Percentiles rank a stretch among this genome's conserved stretches.
These are phyloP conservation scores for Brenthis hecate DNA, from an alignment of 2,888 invertebrate species.

Conservation along the genomic window DNA sequence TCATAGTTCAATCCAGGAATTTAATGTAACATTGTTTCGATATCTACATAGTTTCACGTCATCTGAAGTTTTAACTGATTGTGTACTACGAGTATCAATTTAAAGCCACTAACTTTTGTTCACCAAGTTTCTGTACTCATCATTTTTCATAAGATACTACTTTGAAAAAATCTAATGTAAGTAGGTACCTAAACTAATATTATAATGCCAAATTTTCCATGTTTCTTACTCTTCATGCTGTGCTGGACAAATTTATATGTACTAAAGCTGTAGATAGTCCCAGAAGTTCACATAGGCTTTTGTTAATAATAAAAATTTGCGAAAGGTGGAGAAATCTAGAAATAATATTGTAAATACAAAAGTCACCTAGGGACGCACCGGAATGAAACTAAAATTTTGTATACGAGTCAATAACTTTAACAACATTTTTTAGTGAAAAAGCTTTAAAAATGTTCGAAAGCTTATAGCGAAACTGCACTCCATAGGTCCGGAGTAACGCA, in stretches of 20 bases:
- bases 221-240: too few relatives aligned
- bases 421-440: conserved; percentile 1
- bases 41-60: conserved; percentile 41
- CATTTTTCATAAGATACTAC: conserved; percentile 18
- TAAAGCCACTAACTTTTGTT: conserved; percentile 16
- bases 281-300: too few relatives aligned
- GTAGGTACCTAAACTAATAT: not conserved
- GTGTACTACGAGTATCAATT: conserved; percentile 32
- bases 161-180: conserved; percentile 9
- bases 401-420: conserved; percentile 2
- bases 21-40: conserved; percentile 41
- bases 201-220: not conserved
- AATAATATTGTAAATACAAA: too few relatives aligned
- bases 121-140: conserved; percentile 27
- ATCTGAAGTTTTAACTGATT: conserved; percentile 36
- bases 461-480: conserved; percentile 14
- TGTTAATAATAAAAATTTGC: too few relatives aligned
- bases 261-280: too few relatives aligned
- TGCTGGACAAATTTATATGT: too few relatives aligned
- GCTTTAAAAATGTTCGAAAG: conserved; percentile 21
- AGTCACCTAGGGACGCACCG: too few relatives aligned
- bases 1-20: conserved; percentile 37
- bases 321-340: too few relatives aligned
- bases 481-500: conserved; percentile 13
- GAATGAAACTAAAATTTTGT: not conserved